Conservation (phyloP, 2,113 vertebrate genomes). For the Azemiops feae region DNA sequence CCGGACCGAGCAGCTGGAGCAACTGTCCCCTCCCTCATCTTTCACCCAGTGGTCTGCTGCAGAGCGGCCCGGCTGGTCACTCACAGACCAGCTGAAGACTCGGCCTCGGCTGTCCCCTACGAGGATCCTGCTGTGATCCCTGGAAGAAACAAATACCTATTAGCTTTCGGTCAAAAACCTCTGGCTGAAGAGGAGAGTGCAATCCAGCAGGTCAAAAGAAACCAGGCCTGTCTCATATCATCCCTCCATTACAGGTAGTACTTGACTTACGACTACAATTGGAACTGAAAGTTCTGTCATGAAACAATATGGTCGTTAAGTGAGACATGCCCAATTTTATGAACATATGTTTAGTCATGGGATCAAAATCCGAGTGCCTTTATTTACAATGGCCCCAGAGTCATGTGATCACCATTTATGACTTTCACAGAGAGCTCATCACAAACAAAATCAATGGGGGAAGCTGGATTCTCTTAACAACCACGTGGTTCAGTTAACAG, state of each 20-base stretch:
- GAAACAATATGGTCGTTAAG: not conserved
- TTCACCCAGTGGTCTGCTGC: slow-evolving; percentile 99
- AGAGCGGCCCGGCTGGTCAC: slow-evolving; percentile 91
- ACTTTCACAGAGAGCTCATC: not conserved
- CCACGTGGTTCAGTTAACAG: not conserved
- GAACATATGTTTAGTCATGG: not conserved
- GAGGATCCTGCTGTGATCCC: slow-evolving; percentile 98
- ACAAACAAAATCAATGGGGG: not conserved
- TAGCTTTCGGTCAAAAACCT: not conserved
- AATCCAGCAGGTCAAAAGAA: not conserved
- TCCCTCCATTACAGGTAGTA: not conserved
- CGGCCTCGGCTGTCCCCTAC: slow-evolving; percentile 91
- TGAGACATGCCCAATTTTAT: not conserved
- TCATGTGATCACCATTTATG: not conserved
- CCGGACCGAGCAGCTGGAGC: slow-evolving; percentile 86
- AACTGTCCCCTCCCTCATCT: slow-evolving; percentile 95
- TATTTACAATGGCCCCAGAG: not conserved
- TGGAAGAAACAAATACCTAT: slow-evolving; percentile 42
- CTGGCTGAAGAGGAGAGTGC: no score
- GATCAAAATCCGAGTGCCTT: not conserved
- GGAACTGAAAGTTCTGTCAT: not conserved
- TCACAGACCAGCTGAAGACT: slow-evolving; percentile 98
- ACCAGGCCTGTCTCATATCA: not conserved
- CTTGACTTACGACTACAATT: not conserved
- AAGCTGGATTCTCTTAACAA: not conserved